Evolutionary conservation across 2,113 vertebrate genomes (phyloP).

Genomic region (Thinocorus orbignyianus): DNA sequence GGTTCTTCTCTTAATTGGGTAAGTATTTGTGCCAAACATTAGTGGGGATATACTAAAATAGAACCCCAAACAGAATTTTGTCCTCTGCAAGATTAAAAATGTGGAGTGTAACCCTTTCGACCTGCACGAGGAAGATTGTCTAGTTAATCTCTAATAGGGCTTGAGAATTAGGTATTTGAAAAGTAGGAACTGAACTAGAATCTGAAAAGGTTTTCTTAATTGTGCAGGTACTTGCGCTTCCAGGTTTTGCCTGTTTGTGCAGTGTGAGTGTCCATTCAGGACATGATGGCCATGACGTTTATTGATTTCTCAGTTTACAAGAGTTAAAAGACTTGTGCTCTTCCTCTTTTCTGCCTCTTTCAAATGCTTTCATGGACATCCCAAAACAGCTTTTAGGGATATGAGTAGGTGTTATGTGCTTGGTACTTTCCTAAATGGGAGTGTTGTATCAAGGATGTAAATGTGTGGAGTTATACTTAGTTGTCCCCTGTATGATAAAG

Average conservation of each 20-base stretch:
- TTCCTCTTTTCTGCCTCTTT: background rate
- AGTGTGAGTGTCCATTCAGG: background rate
- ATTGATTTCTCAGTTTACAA: background rate
- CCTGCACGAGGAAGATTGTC: background rate
- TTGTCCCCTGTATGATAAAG: background rate
- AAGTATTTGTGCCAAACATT: slow-evolving; percentile 68
- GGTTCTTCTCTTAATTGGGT: slow-evolving; percentile 94
- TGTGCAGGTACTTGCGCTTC: background rate
- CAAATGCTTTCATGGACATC: background rate
- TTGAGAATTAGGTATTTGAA: background rate
- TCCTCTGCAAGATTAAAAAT: background rate
- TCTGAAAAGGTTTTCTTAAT: background rate
- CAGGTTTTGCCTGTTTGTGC: background rate
- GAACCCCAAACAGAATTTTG: background rate
- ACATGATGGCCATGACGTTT: background rate
- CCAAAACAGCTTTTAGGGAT: background rate
- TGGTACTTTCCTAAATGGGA: background rate
- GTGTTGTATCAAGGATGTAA: background rate
- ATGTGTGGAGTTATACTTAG: background rate
- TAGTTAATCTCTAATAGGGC: background rate
- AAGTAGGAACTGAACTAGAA: background rate
- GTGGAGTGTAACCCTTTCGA: background rate
- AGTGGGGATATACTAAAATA: background rate
- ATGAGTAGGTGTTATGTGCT: background rate
- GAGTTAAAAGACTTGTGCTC: background rate